These are phyloP conservation scores for Pachypsylla venusta DNA, from an alignment of 1,140 invertebrate genomes.

Conservation along the genomic window DNA sequence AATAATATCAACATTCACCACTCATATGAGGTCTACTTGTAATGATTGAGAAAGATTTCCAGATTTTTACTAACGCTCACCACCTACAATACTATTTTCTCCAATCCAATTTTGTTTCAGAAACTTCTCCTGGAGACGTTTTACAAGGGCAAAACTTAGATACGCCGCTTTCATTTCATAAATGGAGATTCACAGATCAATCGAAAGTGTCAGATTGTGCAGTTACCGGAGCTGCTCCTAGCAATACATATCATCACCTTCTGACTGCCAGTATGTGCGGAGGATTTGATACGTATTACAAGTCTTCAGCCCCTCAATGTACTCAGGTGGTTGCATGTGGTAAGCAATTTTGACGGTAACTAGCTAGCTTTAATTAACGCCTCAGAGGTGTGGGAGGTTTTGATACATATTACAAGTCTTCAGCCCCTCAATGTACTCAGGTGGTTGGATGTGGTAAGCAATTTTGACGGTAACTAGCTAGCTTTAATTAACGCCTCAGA, in stretches of 20 bases:
- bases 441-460: constrained; percentile 54
- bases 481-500: too few species aligned
- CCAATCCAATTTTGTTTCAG: neutral
- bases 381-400: too few species aligned
- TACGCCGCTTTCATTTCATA: constrained; percentile 50
- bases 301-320: constrained; percentile 45
- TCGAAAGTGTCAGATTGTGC: constrained; percentile 58
- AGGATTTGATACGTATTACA: constrained; percentile 44
- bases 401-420: constrained; percentile 33
- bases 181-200: constrained; percentile 70
- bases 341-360: too few species aligned
- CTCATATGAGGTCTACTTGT: too few species aligned
- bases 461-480: too few species aligned
- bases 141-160: neutral
- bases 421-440: constrained; percentile 55
- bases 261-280: constrained; percentile 61
- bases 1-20: too few species aligned
- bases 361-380: too few species aligned
- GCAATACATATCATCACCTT: constrained; percentile 74
- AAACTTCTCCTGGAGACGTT: neutral
- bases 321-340: constrained; percentile 66
- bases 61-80: too few species aligned
- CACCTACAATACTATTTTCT: too few species aligned
- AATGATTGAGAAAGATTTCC: too few species aligned
- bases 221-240: constrained; percentile 55